Conservation (phyloP, 2,113 vertebrate genomes). For the Saccopteryx leptura region DNA sequence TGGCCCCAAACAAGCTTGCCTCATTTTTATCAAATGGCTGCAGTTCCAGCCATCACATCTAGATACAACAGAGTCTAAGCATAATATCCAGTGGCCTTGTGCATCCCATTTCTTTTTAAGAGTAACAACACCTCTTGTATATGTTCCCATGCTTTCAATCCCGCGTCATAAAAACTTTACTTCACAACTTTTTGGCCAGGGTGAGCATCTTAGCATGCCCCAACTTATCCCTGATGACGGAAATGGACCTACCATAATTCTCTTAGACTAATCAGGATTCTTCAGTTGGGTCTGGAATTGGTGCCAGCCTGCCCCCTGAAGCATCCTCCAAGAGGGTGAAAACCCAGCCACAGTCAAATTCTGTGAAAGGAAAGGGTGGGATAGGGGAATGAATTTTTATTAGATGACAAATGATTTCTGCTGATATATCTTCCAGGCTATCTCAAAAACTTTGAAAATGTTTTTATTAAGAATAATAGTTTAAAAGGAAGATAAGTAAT, state of each 20-base stretch:
- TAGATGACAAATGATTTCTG: constrained; percentile 19
- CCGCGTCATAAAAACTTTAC: background rate
- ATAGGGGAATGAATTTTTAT: background rate
- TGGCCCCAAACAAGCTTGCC: background rate
- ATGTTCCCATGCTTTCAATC: background rate
- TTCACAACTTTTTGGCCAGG: constrained; percentile 8
- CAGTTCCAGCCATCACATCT: background rate
- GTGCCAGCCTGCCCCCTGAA: background rate
- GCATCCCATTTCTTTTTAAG: constrained; percentile 3
- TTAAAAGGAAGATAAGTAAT: constrained; percentile 13
- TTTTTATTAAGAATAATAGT: constrained; percentile 19
- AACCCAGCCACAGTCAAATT: constrained; percentile 34
- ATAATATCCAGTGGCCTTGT: background rate
- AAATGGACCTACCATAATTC: constrained; percentile 37
- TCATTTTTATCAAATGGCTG: background rate
- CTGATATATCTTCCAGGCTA: background rate
- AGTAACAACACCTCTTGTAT: background rate
- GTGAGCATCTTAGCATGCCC: background rate
- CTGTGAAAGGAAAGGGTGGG: constrained; percentile 11
- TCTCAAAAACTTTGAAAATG: constrained; percentile 44
- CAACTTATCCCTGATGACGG: background rate
- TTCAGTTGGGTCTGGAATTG: constrained; percentile 23
- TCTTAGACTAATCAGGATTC: constrained; percentile 40
- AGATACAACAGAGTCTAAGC: background rate
- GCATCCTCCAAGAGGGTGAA: background rate